phyloP scores from a whole-genome alignment of 2,888 invertebrate species.

The Eupsilia transversa region DNA sequence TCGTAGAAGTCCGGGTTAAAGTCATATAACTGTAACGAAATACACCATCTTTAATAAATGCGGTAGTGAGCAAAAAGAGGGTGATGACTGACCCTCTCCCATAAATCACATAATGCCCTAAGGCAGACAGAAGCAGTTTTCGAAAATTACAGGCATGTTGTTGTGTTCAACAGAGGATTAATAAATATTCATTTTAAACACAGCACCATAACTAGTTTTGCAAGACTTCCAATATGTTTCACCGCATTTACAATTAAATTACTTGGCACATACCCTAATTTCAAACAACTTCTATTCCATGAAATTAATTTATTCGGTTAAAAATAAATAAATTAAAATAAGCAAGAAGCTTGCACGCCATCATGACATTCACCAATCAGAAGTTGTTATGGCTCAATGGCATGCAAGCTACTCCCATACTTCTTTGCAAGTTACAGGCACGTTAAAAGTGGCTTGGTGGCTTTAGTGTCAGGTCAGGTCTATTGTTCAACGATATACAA shows the following conservation, averaged over 20 bases:
- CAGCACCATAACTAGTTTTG: background rate
- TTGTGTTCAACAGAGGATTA: background rate
- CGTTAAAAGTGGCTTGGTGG: no score
- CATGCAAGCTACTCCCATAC: no score
- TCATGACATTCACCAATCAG: no score
- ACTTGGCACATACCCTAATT: background rate
- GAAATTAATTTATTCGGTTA: background rate
- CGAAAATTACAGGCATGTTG: background rate
- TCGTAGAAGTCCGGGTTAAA: constrained; percentile 96
- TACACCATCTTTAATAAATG: background rate
- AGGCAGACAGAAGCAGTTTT: background rate
- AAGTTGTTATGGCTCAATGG: no score
- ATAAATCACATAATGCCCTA: background rate
- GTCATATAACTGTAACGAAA: constrained; percentile 93
- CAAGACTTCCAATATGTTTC: no score
- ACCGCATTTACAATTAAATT: no score
- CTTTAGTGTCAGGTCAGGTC: background rate
- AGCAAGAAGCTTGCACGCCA: no score
- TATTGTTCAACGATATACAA: background rate
- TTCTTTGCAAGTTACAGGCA: no score
- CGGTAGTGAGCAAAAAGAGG: background rate
- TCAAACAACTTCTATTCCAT: background rate
- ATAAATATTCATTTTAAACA: background rate
- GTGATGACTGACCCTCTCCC: background rate
- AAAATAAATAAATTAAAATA: no score